Evolutionary conservation across 1,140 invertebrate species (phyloP), one percentile per base, ranked within the genome.

Genomic region (Cryptotermes secundus): DNA sequence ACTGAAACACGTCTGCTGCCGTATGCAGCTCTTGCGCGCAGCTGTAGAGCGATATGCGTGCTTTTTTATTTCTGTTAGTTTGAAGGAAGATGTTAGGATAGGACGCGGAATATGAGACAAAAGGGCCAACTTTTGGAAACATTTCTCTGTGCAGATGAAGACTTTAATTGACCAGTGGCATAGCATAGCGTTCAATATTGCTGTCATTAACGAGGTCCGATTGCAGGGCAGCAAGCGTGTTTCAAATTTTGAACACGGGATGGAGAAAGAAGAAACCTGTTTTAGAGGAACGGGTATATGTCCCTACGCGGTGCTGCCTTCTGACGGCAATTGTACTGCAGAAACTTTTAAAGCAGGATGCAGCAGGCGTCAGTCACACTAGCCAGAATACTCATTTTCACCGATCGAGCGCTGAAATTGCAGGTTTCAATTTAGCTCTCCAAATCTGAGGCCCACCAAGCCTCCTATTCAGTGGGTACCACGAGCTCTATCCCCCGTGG

Each of bases 231-330:
- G 26, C 53, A 26, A 72, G 59, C n/a, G 4, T 31, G 31, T 72
- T 72, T 72, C 59, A 72, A 31, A 72, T 72, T 72, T 72, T n/a
- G n/a, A 72, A 72, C 19, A n/a, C 19, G n/a, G n/a, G 26, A 6
- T 31, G 59, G 59, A 31, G 59, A 72, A 72, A 72, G 59, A 72
- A 72, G n/a, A 72, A 72, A 72, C 59, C 59, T 72, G 26, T 72
- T 72, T 72, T 31, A 12, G 59, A 31, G 26, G 59, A 31, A n/a
- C 53, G 19, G 53, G 53, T 59, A 72, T 31, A 31, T n/a, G 26
- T 31, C 59, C 45, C n/a, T 9, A 72, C 16, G 26, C 26, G 59
- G 45, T 19, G 1, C 45, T 49, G 10, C 22, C 14, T 22, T 49
- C 14, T n/a, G 12, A 22, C 26, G 16, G n/a, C 0, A n/a, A 9